Conservation (phyloP, 1,140 invertebrate genomes). For the Leptestheria dahalacensis region DNA sequence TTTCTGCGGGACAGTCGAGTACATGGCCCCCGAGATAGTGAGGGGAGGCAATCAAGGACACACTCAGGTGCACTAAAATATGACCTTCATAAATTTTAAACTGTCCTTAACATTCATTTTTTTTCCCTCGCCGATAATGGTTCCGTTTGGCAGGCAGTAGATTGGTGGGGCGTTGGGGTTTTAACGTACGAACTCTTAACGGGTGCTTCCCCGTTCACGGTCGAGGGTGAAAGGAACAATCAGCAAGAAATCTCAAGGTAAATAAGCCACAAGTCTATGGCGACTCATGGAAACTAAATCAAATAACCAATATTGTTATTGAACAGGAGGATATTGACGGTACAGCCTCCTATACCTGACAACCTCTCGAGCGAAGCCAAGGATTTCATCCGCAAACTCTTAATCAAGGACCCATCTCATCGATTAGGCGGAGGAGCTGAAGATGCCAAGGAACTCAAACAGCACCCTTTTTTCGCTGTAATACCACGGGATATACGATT, state of each 20-base stretch:
- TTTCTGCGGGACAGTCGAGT: constrained; percentile 95
- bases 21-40: constrained; percentile 89
- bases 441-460: constrained; percentile 71
- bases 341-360: constrained; percentile 69
- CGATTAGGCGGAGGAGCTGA: constrained; percentile 63
- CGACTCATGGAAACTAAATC: too few species aligned
- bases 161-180: constrained; percentile 97
- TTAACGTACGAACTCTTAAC: constrained; percentile 92
- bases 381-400: constrained; percentile 53
- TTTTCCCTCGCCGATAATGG: constrained; percentile 12
- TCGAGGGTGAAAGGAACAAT: constrained; percentile 78
- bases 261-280: too few species aligned
- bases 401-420: constrained; percentile 74
- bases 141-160: constrained; percentile 55
- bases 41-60: constrained; percentile 64
- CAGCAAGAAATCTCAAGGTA: constrained; percentile 82
- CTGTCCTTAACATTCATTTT: too few species aligned
- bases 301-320: too few species aligned
- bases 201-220: constrained; percentile 91
- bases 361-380: constrained; percentile 41
- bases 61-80: too few species aligned
- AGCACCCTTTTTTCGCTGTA: constrained; percentile 65
- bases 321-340: constrained; percentile 60
- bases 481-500: constrained; percentile 3
- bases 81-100: too few species aligned